Conservation (phyloP, 2,113 vertebrate genomes). For the Phaetusa simplex region DNA sequence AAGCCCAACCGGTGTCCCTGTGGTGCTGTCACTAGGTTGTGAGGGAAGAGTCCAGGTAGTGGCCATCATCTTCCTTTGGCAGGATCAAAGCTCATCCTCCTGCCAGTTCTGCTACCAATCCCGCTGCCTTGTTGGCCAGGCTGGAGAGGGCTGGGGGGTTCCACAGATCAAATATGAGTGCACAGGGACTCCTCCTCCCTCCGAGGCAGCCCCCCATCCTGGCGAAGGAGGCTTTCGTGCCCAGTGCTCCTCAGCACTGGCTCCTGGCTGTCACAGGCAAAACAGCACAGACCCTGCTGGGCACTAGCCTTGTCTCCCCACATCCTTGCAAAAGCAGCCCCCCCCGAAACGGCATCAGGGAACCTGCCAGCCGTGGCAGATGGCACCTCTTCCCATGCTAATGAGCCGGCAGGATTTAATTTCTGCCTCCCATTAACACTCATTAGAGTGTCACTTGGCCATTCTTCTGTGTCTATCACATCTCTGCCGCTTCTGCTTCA, state of each 20-base stretch:
- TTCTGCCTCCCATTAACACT: constrained; percentile 21
- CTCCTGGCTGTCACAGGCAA: neutral
- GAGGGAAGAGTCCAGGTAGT: neutral
- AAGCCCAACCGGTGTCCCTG: neutral
- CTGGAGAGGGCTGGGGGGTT: neutral
- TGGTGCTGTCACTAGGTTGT: neutral
- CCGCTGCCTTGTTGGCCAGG: neutral
- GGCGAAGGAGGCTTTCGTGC: fast-evolving
- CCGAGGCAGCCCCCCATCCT: fast-evolving
- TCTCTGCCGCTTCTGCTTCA: neutral
- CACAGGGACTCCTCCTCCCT: neutral
- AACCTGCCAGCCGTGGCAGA: constrained; percentile 39
- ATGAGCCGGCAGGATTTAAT: constrained; percentile 28
- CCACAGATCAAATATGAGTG: neutral
- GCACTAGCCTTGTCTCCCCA: neutral
- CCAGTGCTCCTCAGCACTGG: fast-evolving
- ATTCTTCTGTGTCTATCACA: neutral
- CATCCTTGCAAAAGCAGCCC: neutral
- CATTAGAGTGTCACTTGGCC: constrained; percentile 23
- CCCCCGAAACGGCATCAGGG: neutral
- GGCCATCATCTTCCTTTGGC: neutral
- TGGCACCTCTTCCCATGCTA: constrained; percentile 41
- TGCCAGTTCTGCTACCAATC: neutral
- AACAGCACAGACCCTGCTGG: neutral
- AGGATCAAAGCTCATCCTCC: neutral